Evolutionary conservation across 2,113 vertebrate genomes (phyloP).

Genomic region (Romanogobio albipinnatus): DNA sequence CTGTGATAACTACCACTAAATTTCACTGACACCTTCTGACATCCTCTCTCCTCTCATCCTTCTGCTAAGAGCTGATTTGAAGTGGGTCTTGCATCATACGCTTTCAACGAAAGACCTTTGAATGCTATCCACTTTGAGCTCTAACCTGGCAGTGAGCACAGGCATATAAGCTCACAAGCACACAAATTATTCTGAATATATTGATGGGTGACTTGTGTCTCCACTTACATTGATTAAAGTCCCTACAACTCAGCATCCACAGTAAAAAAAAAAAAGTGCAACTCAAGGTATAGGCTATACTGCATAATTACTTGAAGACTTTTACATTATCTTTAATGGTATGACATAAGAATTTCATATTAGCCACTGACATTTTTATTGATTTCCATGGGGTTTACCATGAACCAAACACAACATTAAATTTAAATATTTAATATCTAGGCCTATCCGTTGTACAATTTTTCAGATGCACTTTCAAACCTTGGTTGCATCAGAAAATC

Average conservation of each 20-base stretch:
- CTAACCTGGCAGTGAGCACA: neutral
- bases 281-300: too few species aligned
- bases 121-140: conserved; percentile 22
- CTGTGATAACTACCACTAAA: conserved; percentile 34
- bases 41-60: neutral
- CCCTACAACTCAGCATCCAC: neutral
- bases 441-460: too few species aligned
- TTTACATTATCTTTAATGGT: neutral
- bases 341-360: neutral
- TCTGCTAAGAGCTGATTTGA: conserved; percentile 6
- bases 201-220: neutral
- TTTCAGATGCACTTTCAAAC: too few species aligned
- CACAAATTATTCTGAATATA: neutral
- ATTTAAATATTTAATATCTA: too few species aligned
- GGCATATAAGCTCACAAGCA: neutral
- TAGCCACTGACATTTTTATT: too few species aligned
- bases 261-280: neutral
- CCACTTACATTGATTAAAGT: conserved; percentile 40
- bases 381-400: too few species aligned
- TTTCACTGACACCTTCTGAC: neutral
- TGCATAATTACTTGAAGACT: neutral
- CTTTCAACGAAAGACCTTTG: neutral
- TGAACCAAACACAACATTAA: too few species aligned
- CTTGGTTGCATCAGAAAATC: too few species aligned
- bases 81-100: neutral